These are phyloP conservation scores for Okamejei kenojei DNA, from an alignment of 2,797 vertebrate species.

Conservation along the genomic window DNA sequence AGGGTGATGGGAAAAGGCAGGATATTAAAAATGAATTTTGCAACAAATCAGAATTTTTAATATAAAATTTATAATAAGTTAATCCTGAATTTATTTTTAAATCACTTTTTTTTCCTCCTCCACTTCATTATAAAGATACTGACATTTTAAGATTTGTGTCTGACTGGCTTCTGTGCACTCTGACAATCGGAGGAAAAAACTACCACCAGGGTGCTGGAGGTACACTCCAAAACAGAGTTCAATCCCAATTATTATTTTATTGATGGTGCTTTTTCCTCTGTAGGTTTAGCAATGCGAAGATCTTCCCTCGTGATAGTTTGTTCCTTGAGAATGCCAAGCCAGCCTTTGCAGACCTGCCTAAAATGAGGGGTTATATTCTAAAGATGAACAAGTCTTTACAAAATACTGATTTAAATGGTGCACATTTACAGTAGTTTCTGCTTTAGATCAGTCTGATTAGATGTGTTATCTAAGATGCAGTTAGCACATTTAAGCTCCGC, in stretches of 20 bases:
- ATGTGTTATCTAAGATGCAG: no score
- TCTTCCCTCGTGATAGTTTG: not conserved
- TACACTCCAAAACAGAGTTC: not conserved
- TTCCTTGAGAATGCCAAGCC: not conserved
- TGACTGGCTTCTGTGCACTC: not conserved
- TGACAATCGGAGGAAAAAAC: not conserved
- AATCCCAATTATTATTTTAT: not conserved
- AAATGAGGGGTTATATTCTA: not conserved
- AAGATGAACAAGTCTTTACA: not conserved
- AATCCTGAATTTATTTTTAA: constrained; percentile 33
- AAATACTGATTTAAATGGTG: not conserved
- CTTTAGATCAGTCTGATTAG: not conserved
- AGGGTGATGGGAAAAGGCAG: not conserved
- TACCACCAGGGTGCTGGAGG: no score
- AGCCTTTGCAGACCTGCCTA: not conserved
- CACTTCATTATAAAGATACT: constrained; percentile 23
- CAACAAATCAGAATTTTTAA: constrained; percentile 29
- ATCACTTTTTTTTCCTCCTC: constrained; percentile 5
- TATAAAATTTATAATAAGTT: constrained; percentile 21
- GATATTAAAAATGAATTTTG: constrained; percentile 16
- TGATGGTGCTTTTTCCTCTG: not conserved
- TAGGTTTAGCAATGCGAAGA: not conserved
- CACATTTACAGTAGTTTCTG: not conserved
- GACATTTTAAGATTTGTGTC: not conserved
- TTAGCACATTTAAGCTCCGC: not conserved